Conservation (phyloP, 2,113 vertebrate species). For the Podarcis raffonei region DNA sequence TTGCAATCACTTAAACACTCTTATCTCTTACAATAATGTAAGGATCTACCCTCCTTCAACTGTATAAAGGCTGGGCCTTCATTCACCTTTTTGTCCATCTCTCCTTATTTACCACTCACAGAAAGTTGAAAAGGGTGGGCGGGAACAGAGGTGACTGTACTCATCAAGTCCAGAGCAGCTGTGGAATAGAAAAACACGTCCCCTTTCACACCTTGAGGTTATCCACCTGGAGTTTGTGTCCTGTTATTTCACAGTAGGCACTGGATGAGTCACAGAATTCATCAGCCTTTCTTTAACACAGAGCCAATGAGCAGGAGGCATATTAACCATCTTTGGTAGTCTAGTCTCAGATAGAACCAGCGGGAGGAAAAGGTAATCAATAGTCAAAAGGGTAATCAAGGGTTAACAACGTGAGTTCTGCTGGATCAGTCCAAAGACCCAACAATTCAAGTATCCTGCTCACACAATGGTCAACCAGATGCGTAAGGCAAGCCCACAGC, state of each 20-base stretch:
- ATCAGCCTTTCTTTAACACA: neutral
- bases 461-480: too few relatives aligned
- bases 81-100: neutral
- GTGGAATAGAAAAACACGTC: rapidly evolving
- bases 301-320: neutral
- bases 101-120: neutral
- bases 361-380: neutral
- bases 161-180: neutral
- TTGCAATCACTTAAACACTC: neutral
- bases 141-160: neutral
- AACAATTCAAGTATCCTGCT: too few relatives aligned
- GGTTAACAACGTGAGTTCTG: too few relatives aligned
- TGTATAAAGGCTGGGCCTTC: neutral
- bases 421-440: too few relatives aligned
- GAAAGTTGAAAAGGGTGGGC: rapidly evolving
- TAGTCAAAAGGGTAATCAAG: neutral
- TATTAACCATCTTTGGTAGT: neutral
- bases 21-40: neutral
- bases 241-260: slow-evolving; percentile 3
- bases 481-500: too few relatives aligned
- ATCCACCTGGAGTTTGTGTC: slow-evolving; percentile 38
- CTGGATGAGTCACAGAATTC: neutral
- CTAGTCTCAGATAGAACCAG: neutral
- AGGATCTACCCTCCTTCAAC: neutral
- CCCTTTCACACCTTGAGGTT: neutral